Conservation (phyloP, 2,113 vertebrate species). For the Mystacornis crossleyi region DNA sequence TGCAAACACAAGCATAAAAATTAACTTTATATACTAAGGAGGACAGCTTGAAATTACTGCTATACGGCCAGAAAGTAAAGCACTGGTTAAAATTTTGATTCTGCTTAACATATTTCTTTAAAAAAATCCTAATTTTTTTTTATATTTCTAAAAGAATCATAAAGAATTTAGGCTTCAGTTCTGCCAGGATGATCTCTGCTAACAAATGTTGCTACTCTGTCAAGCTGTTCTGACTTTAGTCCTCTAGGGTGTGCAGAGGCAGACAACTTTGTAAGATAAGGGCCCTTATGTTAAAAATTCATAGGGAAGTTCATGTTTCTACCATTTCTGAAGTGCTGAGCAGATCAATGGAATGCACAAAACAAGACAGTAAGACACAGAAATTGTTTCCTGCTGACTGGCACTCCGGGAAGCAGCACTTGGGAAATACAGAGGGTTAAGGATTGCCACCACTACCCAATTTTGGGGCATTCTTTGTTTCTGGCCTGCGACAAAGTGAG, state of each 20-base stretch:
- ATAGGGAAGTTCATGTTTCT: slow-evolving; percentile 42
- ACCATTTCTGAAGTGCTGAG: slow-evolving; percentile 25
- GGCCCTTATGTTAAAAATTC: slow-evolving; percentile 47
- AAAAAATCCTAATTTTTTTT: background rate
- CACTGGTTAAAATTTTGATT: background rate
- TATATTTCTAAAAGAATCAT: background rate
- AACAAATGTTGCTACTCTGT: background rate
- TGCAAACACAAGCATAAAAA: slow-evolving; percentile 42
- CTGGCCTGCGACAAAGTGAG: fast-evolving
- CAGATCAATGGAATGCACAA: background rate
- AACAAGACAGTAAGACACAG: background rate
- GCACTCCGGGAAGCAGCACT: background rate
- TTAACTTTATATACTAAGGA: background rate
- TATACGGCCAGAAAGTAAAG: background rate
- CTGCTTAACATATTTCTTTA: background rate
- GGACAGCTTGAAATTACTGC: background rate
- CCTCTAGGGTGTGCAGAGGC: slow-evolving; percentile 10
- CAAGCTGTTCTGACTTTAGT: slow-evolving; percentile 1
- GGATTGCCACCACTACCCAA: background rate
- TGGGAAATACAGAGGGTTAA: background rate
- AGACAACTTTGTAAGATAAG: slow-evolving; percentile 4
- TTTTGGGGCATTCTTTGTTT: background rate
- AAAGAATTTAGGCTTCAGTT: background rate
- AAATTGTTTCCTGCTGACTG: background rate
- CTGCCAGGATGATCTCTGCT: background rate